Percentiles rank a stretch among this genome's conserved stretches.
These are phyloP conservation scores for Saccopteryx bilineata DNA, from an alignment of 2,113 vertebrate species.

Conservation along the genomic window DNA sequence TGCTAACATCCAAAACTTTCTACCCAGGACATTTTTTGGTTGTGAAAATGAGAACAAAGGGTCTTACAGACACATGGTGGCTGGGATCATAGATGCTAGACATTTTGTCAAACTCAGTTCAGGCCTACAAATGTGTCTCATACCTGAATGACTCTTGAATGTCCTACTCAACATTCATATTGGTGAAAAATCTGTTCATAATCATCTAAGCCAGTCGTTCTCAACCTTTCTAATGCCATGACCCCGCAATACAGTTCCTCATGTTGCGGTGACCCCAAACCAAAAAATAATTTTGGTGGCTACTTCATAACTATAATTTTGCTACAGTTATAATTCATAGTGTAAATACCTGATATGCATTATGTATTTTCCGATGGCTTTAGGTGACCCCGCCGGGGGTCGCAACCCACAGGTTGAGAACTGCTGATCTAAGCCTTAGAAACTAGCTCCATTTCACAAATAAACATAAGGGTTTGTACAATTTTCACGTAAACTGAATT, in stretches of 20 bases:
- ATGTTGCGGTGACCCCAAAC: too few species aligned
- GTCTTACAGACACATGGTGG: neutral
- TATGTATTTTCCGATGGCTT: too few species aligned
- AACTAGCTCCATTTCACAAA: constrained; percentile 7
- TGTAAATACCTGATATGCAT: too few species aligned
- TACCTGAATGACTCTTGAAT: neutral
- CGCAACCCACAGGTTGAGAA: too few species aligned
- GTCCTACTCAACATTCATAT: neutral
- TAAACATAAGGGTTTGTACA: neutral
- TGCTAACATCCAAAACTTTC: neutral
- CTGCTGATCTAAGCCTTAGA: constrained; percentile 11
- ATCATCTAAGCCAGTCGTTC: neutral
- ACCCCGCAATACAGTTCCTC: too few species aligned
- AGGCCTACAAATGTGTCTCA: neutral
- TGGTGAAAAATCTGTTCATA: neutral
- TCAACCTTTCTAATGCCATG: too few species aligned
- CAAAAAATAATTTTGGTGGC: too few species aligned
- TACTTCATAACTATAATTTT: too few species aligned
- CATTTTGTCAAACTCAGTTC: neutral
- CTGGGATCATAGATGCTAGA: neutral
- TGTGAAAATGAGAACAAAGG: neutral
- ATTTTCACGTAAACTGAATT: neutral
- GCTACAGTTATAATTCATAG: too few species aligned
- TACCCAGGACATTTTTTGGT: neutral
- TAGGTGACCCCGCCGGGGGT: too few species aligned